phyloP scores from a whole-genome alignment of 2,113 vertebrate genomes.

The Rissa tridactyla region DNA sequence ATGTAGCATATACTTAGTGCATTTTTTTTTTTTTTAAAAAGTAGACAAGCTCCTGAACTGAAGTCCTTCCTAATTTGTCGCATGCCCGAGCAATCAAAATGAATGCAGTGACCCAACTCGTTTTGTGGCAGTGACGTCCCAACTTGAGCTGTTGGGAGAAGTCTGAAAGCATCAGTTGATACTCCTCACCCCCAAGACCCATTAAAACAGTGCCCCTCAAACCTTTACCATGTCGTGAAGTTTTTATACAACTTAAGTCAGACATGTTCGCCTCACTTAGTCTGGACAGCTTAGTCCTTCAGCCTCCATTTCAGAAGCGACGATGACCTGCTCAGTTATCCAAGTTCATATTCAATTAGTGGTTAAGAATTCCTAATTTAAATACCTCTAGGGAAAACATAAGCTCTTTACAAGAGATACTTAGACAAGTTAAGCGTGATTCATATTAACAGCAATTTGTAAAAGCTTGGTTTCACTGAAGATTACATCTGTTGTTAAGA shows the following conservation, averaged over 20 bases:
- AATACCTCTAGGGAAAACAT: constrained; percentile 61
- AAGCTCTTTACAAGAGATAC: constrained; percentile 61
- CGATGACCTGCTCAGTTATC: neutral
- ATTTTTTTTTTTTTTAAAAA: neutral
- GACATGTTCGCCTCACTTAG: neutral
- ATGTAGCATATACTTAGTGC: neutral
- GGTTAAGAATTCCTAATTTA: constrained; percentile 57
- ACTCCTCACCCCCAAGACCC: neutral
- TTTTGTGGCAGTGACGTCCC: neutral
- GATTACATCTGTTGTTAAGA: constrained; percentile 57
- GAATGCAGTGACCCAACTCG: neutral
- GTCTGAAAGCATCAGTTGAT: neutral
- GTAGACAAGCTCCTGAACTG: neutral
- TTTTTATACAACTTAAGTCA: neutral
- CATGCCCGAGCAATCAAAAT: neutral
- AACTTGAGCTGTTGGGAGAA: neutral
- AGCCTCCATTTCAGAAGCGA: neutral
- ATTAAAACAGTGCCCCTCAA: neutral
- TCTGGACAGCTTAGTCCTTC: neutral
- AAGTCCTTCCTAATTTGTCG: neutral
- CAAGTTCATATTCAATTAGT: constrained; percentile 63
- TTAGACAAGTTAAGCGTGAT: constrained; percentile 64
- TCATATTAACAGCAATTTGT: constrained; percentile 64
- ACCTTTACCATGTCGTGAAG: neutral
- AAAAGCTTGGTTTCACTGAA: constrained; percentile 69